These are phyloP conservation scores for Hydrozoanthus gracilis DNA, from an alignment of 92 coral and sea anemone species.

Conservation along the genomic window DNA sequence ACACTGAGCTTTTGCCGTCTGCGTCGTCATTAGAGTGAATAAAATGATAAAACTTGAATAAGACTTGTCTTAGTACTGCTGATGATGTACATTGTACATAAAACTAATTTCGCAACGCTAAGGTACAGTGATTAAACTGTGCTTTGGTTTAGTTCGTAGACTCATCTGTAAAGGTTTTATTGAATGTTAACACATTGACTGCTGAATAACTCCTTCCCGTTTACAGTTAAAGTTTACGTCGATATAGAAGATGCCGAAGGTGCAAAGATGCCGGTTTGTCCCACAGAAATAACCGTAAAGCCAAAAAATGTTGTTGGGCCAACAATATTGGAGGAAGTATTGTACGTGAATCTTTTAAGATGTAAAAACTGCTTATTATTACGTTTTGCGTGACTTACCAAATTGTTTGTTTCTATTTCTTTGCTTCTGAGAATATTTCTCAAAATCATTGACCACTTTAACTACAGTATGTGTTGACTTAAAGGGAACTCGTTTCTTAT, in stretches of 20 bases:
- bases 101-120: no score
- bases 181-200: neutral
- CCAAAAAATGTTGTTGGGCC: conserved; percentile 47
- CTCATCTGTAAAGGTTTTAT: neutral
- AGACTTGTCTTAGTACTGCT: no score
- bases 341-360: conserved; percentile 57
- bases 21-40: no score
- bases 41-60: no score
- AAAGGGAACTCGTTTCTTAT: no score
- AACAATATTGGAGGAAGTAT: conserved; percentile 60
- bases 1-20: no score
- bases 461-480: neutral
- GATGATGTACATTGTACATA: no score
- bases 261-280: conserved; percentile 56
- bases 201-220: neutral
- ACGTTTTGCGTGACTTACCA: neutral
- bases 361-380: neutral
- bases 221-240: conserved; percentile 66
- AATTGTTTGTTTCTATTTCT: neutral
- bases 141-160: no score
- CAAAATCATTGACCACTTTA: no score
- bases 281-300: conserved; percentile 55
- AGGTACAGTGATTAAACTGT: no score
- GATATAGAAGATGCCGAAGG: conserved; percentile 55
- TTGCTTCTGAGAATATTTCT: neutral